These are phyloP conservation scores for Clytia hemisphaerica DNA, from an alignment of 30 jellyfish, hydroid and myxozoan species.

Conservation along the genomic window DNA sequence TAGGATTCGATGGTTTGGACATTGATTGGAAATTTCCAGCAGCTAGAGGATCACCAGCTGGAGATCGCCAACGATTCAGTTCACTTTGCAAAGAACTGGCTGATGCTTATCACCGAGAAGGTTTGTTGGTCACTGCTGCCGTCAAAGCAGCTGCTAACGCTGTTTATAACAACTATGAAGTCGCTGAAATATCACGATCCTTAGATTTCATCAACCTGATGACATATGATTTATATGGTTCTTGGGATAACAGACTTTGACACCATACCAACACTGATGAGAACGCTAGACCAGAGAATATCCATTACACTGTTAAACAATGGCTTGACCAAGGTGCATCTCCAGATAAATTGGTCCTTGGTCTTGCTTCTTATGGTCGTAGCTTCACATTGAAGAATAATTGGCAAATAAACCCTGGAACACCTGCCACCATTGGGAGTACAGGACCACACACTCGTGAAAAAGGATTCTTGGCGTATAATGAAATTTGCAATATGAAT, in stretches of 20 bases:
- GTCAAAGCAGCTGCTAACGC: slow-evolving; percentile 73
- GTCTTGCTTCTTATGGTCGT: slow-evolving; percentile 4
- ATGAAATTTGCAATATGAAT: neutral
- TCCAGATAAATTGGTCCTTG: neutral
- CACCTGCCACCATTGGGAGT: neutral
- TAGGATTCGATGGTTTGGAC: slow-evolving; percentile 70
- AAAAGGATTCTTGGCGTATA: neutral
- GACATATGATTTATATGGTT: neutral
- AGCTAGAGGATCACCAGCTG: slow-evolving; percentile 64
- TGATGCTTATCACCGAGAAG: slow-evolving; percentile 50
- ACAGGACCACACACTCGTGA: neutral
- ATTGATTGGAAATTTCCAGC: slow-evolving; percentile 76
- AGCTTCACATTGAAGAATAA: neutral
- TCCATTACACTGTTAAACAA: neutral
- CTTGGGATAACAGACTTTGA: neutral
- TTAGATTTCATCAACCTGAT: neutral
- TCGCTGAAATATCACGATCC: neutral
- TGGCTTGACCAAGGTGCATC: neutral
- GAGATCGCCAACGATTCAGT: slow-evolving; percentile 57
- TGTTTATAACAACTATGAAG: too few relatives aligned
- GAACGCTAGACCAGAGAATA: neutral
- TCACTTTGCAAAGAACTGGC: slow-evolving; percentile 43
- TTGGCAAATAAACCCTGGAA: neutral
- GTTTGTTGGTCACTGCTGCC: slow-evolving; percentile 60
- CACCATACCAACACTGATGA: neutral